Percentiles rank a stretch among this genome's conserved stretches.
Conservation (phyloP, 2,797 vertebrate genomes). For the Liasis olivaceus region DNA sequence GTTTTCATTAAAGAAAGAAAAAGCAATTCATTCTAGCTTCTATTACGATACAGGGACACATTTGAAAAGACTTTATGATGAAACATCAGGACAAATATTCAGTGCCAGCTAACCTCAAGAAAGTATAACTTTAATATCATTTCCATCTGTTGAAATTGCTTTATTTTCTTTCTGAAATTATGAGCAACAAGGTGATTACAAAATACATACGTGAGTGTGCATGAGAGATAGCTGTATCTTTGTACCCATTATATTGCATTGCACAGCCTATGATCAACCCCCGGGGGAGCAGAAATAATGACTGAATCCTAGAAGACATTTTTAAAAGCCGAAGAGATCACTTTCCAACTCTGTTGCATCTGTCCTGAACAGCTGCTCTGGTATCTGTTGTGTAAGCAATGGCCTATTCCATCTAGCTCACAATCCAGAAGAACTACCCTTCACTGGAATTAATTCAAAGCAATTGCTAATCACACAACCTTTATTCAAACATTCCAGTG, state of each 20-base stretch:
- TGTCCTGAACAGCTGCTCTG: slow-evolving; percentile 24
- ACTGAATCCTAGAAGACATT: slow-evolving; percentile 34
- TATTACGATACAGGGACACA: neutral
- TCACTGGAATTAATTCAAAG: slow-evolving; percentile 30
- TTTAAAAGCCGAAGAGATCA: slow-evolving; percentile 32
- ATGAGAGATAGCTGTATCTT: neutral
- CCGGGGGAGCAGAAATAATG: slow-evolving; percentile 10
- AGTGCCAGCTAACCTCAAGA: too few relatives aligned
- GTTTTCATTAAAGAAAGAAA: neutral
- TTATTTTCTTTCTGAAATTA: slow-evolving; percentile 41
- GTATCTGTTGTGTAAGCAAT: neutral
- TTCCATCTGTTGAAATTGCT: slow-evolving; percentile 6
- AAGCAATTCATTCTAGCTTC: neutral
- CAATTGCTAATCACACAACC: slow-evolving; percentile 21
- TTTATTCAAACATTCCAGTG: slow-evolving; percentile 13
- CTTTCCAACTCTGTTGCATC: neutral
- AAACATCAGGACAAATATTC: neutral
- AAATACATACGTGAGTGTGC: slow-evolving; percentile 16
- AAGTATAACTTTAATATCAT: neutral
- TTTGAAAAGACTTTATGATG: neutral
- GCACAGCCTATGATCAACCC: too few relatives aligned
- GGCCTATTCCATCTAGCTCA: slow-evolving; percentile 17
- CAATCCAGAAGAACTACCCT: neutral
- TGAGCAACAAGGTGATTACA: slow-evolving; percentile 37
- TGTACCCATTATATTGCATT: neutral